A percentile compares a stretch with the other conserved stretches of the same genome.
Conservation (phyloP, 2,888 invertebrate genomes). For the Sialis fuliginosa region DNA sequence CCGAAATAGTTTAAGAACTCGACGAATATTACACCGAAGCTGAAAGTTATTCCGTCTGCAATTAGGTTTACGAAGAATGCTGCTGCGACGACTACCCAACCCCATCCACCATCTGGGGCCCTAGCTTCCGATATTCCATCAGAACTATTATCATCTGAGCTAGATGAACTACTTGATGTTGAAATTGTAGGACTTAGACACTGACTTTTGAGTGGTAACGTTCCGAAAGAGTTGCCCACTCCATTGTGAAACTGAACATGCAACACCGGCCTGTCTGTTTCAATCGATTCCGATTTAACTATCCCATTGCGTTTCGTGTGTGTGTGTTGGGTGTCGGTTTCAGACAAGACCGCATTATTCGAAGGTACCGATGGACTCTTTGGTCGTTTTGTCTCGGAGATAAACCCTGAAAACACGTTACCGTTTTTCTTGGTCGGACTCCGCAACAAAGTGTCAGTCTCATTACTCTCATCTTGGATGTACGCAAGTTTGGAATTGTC, state of each 20-base stretch:
- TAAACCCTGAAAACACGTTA: conserved; percentile 1
- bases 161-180: conserved; percentile 27
- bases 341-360: background rate
- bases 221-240: conserved; percentile 14
- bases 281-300: conserved; percentile 11
- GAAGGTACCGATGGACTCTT: background rate
- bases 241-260: conserved; percentile 42
- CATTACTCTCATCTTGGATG: background rate
- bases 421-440: conserved; percentile 1
- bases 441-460: conserved; percentile 3
- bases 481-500: background rate
- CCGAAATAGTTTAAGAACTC: conserved; percentile 74
- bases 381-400: background rate
- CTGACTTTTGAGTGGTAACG: conserved; percentile 11
- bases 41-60: conserved; percentile 83
- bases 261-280: conserved; percentile 24
- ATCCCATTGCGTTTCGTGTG: conserved; percentile 7
- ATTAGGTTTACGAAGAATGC: conserved; percentile 80
- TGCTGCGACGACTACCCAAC: conserved; percentile 81
- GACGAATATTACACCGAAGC: conserved; percentile 78
- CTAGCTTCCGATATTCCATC: conserved; percentile 46
- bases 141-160: conserved; percentile 42
- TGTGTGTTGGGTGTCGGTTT: background rate
- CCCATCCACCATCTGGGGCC: conserved; percentile 81
- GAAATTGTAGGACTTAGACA: conserved; percentile 16